Conservation (phyloP, 1,140 invertebrate genomes). For the Helicoverpa zea region DNA sequence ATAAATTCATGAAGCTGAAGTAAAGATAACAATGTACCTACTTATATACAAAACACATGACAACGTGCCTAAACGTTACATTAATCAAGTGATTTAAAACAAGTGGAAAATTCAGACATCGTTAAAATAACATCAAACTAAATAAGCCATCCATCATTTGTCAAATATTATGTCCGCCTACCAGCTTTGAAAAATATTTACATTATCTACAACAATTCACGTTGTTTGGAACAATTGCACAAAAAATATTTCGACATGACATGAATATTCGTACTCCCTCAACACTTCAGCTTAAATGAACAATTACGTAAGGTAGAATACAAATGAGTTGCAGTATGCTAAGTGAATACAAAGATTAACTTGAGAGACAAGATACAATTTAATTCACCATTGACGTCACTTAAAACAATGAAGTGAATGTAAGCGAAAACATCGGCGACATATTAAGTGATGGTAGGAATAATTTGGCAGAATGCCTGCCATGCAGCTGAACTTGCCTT, state of each 20-base stretch:
- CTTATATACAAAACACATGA: background rate
- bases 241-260: constrained; percentile 19
- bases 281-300: constrained; percentile 21
- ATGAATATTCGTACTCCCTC: background rate
- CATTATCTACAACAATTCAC: constrained; percentile 10
- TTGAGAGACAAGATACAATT: constrained; percentile 29
- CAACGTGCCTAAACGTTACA: background rate
- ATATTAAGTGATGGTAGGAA: constrained; percentile 12
- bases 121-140: constrained; percentile 33
- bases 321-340: background rate
- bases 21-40: background rate
- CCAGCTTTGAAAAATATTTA: constrained; percentile 29
- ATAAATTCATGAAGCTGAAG: background rate
- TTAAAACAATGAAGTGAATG: constrained; percentile 38
- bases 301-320: constrained; percentile 1
- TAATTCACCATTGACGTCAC: constrained; percentile 21
- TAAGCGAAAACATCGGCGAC: constrained; percentile 14
- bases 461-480: constrained; percentile 28
- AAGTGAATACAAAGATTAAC: constrained; percentile 23
- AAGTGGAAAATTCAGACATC: constrained; percentile 7
- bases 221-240: constrained; percentile 1
- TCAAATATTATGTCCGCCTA: constrained; percentile 32
- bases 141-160: constrained; percentile 34
- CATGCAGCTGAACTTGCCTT: constrained; percentile 29
- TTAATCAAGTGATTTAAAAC: constrained; percentile 1